These are phyloP conservation scores for Ceratosolen fusciceps DNA, from an alignment of 1,140 invertebrate species.

Conservation along the genomic window DNA sequence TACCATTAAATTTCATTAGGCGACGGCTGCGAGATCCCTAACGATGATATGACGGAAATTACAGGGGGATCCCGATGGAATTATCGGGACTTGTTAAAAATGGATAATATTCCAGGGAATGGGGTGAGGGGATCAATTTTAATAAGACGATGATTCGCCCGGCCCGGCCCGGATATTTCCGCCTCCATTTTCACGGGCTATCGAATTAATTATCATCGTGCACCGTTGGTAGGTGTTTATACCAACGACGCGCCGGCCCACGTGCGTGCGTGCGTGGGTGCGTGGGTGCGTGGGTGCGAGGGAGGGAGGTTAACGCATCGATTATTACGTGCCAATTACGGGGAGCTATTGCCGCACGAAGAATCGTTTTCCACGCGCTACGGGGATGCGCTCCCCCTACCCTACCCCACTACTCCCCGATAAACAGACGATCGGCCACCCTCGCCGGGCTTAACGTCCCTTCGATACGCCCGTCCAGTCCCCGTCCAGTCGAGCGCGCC, in stretches of 20 bases:
- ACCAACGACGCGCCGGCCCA: neutral
- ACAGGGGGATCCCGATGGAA: too few species aligned
- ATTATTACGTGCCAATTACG: constrained; percentile 30
- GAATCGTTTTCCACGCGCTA: neutral
- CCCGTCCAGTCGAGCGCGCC: neutral
- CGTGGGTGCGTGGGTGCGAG: neutral
- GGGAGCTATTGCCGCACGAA: neutral
- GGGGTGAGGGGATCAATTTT: too few species aligned
- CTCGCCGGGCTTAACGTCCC: too few species aligned
- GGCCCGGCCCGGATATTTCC: neutral
- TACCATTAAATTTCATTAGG: too few species aligned
- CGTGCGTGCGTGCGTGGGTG: neutral
- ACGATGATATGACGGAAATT: too few species aligned
- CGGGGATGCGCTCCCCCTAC: neutral
- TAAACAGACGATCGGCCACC: too few species aligned
- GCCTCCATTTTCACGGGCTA: neutral
- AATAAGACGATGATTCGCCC: too few species aligned
- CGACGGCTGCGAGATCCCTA: too few species aligned
- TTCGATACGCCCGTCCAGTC: neutral
- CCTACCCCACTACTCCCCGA: neutral
- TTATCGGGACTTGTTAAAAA: too few species aligned
- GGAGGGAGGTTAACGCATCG: neutral
- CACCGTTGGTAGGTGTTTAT: too few species aligned
- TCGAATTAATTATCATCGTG: too few species aligned
- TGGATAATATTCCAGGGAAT: too few species aligned